These are phyloP conservation scores for Actinia tenebrosa DNA, from an alignment of 64 coral and sea anemone species.

Conservation along the genomic window DNA sequence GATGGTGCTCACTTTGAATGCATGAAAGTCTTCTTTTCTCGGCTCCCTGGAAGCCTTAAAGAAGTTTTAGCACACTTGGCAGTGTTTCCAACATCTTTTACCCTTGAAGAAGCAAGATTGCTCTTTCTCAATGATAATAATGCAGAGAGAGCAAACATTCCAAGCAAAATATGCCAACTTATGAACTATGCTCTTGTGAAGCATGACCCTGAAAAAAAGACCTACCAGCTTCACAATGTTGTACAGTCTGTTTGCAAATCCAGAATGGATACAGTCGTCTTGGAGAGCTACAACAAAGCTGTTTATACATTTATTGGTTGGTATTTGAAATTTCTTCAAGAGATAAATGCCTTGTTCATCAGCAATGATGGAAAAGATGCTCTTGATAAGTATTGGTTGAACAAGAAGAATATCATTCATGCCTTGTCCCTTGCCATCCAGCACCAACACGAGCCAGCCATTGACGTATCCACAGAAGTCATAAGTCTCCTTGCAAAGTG, in stretches of 20 bases:
- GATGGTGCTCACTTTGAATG: background rate
- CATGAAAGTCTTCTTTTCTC: conserved; percentile 5
- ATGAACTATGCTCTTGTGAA: background rate
- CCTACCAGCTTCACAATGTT: conserved; percentile 7
- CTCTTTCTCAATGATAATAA: background rate
- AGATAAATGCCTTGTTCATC: conserved; percentile 27
- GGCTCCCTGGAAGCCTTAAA: background rate
- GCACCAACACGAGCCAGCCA: conserved; percentile 3
- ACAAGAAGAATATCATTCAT: conserved; percentile 65
- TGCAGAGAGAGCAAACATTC: background rate
- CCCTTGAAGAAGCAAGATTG: conserved; percentile 12
- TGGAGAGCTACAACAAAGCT: conserved; percentile 20
- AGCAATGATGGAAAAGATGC: conserved; percentile 8
- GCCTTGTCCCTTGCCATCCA: conserved; percentile 37
- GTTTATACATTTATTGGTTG: conserved; percentile 18
- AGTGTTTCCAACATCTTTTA: conserved; percentile 37
- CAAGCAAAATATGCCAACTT: background rate
- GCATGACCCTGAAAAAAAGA: background rate
- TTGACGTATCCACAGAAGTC: conserved; percentile 58
- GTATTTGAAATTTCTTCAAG: conserved; percentile 16
- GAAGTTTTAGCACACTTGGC: conserved; percentile 8
- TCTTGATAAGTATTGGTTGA: background rate
- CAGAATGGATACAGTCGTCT: background rate
- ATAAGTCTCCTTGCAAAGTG: conserved; percentile 78
- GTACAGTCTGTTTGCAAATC: background rate